A percentile compares a stretch with the other conserved stretches of the same genome.
phyloP scores from a whole-genome alignment of 2,797 vertebrate species.

The Bradypodion ventrale region DNA sequence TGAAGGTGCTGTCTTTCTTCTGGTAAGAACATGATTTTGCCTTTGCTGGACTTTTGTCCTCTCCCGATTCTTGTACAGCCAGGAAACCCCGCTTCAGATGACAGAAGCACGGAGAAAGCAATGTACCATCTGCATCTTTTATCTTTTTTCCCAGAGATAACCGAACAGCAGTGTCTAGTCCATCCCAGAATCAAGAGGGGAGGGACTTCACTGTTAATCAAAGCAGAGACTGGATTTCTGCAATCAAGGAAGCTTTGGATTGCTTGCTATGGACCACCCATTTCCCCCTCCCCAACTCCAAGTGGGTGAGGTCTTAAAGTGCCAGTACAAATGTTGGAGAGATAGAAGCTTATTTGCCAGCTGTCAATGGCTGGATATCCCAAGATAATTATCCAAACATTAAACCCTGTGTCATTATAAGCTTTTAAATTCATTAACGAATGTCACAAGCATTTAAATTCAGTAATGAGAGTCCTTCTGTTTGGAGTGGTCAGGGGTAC shows the following conservation, averaged over 20 bases:
- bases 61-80: background rate
- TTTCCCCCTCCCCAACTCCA: slow-evolving; percentile 30
- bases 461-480: background rate
- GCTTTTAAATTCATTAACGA: slow-evolving; percentile 4
- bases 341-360: background rate
- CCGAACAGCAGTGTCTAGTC: background rate
- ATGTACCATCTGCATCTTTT: background rate
- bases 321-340: background rate
- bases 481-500: background rate
- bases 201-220: slow-evolving; percentile 40
- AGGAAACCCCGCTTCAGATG: background rate
- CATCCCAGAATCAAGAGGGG: background rate
- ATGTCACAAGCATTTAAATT: slow-evolving; percentile 10
- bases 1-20: slow-evolving; percentile 67
- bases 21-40: background rate
- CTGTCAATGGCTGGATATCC: slow-evolving; percentile 4
- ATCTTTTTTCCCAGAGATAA: background rate
- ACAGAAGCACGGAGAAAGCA: background rate
- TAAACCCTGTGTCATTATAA: slow-evolving; percentile 19
- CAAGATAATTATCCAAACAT: slow-evolving; percentile 25
- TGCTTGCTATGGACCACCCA: background rate
- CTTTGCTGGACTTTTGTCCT: background rate
- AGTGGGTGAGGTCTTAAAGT: slow-evolving; percentile 54
- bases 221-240: background rate
- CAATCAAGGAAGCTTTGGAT: background rate